phyloP scores from a whole-genome alignment of 2,113 vertebrate species.

The Bubo bubo region DNA sequence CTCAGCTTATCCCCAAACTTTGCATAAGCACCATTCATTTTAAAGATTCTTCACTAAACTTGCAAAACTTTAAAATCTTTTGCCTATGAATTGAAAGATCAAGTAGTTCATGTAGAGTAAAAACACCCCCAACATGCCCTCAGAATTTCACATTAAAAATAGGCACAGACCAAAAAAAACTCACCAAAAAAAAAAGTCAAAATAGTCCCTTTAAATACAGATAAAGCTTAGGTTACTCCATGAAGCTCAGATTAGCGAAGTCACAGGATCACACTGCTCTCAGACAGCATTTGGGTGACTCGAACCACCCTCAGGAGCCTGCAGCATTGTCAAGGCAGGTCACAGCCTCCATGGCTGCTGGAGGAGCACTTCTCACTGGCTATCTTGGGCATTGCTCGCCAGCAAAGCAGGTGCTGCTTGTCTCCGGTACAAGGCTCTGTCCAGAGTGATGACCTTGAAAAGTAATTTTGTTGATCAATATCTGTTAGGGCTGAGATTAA shows the following conservation, averaged over 20 bases:
- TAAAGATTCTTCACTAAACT: not conserved
- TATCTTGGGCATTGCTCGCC: not conserved
- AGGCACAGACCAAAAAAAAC: not conserved
- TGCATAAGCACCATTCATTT: not conserved
- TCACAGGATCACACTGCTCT: accelerated
- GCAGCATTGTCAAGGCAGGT: not conserved
- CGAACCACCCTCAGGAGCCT: accelerated
- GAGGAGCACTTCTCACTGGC: not conserved
- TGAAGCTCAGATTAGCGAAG: not conserved
- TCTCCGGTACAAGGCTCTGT: not conserved
- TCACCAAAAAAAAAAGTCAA: no score
- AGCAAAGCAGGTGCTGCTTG: not conserved
- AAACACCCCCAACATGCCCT: not conserved
- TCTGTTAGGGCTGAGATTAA: conserved; percentile 44
- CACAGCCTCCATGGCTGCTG: accelerated
- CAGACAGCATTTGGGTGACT: not conserved
- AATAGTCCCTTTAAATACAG: not conserved
- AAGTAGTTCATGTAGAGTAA: accelerated
- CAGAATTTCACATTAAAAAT: not conserved
- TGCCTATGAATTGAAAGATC: not conserved
- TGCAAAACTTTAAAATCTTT: not conserved
- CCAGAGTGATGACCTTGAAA: conserved; percentile 51
- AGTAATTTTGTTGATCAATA: conserved; percentile 71
- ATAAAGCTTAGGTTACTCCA: not conserved
- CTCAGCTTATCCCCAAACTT: no score